Percentiles rank a stretch among this genome's conserved stretches.
Conservation (phyloP, 2,113 vertebrate genomes). For the Perccottus glenii region DNA sequence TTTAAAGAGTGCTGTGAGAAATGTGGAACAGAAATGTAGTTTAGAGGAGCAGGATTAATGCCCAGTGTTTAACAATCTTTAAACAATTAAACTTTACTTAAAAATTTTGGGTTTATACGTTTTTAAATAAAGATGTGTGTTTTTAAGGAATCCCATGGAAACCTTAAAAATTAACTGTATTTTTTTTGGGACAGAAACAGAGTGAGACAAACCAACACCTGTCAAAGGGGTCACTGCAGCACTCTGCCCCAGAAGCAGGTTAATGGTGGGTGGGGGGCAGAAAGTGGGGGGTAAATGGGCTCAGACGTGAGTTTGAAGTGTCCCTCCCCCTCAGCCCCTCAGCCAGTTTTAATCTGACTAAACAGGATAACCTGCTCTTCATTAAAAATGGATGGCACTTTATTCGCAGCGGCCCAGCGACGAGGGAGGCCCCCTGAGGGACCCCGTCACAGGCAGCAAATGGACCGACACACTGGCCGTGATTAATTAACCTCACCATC, state of each 20-base stretch:
- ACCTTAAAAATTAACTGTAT: too few relatives aligned
- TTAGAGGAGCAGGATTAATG: too few relatives aligned
- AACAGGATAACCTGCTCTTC: slow-evolving; percentile 87
- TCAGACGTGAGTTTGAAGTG: too few relatives aligned
- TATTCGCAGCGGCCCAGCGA: slow-evolving; percentile 75
- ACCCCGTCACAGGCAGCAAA: slow-evolving; percentile 16
- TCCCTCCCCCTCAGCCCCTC: slow-evolving; percentile 26
- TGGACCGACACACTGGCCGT: slow-evolving; percentile 73
- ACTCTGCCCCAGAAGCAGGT: not conserved
- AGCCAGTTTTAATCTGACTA: slow-evolving; percentile 82
- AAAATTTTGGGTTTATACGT: too few relatives aligned
- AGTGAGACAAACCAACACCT: not conserved
- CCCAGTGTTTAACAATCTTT: too few relatives aligned
- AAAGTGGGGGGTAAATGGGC: too few relatives aligned
- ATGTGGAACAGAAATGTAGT: too few relatives aligned
- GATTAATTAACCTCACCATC: slow-evolving; percentile 75
- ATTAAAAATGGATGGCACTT: slow-evolving; percentile 85
- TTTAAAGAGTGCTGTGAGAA: too few relatives aligned
- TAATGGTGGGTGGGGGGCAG: not conserved
- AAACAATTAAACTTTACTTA: too few relatives aligned
- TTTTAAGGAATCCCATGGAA: not conserved
- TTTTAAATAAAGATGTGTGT: too few relatives aligned
- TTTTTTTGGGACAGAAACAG: not conserved
- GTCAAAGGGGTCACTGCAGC: not conserved
- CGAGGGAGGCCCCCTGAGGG: slow-evolving; percentile 54